Base-by-base conservation (phyloP, 2,797 vertebrate species). In the Oreonectes daqikongensis region DNA sequence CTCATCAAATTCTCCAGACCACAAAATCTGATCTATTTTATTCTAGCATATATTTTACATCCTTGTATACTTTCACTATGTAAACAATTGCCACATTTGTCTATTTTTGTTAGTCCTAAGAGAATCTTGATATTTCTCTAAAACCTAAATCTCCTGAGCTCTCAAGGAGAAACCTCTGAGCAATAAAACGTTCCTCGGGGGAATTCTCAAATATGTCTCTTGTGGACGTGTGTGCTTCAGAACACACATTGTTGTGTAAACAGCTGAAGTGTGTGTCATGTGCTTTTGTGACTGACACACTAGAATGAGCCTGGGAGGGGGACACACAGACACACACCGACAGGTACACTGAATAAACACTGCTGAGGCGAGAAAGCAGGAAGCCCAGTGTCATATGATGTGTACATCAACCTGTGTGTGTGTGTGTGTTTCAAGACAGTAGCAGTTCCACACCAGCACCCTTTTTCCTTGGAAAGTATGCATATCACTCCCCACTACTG, bases 401-500 rank as follows among this genome's bases (percentile, higher is more conserved):
- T 79, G 72, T 73, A 80, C 78, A 79, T 74, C 70, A 80, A 15
- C 61, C 57, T 72, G 60, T 77, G 81, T 82, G 40, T 73, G 72
- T 81, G 75, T 50, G 80, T 61, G 84, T 79, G 83, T 82, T 35
- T 28, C n/a, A 46, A 65, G 50, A 57, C 28, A 74, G 57, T 63
- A 53, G 83, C 88, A 87, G 88, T 92, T 91, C 88, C 84, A 81
- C 89, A 85, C 89, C 85, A 86, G 82, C 82, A 86, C 87, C 85
- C 77, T 80, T 82, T 80, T 84, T 90, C 86, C 87, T 82, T 79
- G 84, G 82, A 84, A 87, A 88, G 88, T 84, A 77, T 84, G 83
- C 87, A 84, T 89, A 89, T 90, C 87, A 89, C 87, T 89, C 87
- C 82, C 63, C 61, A 65, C 81, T 68, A 78, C 68, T 65, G 74